phyloP scores from a whole-genome alignment of 2,888 invertebrate genomes.

The Lepidocyrtoides sp. region DNA sequence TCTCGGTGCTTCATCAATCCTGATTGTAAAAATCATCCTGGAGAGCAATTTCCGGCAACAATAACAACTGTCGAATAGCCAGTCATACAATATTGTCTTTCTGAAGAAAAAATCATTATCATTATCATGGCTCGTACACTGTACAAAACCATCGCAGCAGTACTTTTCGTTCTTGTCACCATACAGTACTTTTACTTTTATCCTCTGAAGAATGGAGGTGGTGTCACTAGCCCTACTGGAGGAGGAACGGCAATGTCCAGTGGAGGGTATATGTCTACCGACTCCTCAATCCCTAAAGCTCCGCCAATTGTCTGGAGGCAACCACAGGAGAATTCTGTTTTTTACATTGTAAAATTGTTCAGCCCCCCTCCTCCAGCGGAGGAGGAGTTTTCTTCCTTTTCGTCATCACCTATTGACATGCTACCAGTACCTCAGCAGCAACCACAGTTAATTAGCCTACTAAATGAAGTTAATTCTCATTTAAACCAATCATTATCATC shows the following conservation, averaged over 20 bases:
- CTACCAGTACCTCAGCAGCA: conserved; percentile 75
- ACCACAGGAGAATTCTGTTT: conserved; percentile 70
- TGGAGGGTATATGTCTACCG: not conserved
- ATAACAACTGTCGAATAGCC: not conserved
- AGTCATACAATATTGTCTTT: conserved; percentile 20
- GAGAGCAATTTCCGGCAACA: conserved; percentile 18
- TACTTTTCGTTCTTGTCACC: conserved; percentile 81
- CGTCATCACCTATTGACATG: conserved; percentile 44
- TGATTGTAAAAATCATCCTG: not conserved
- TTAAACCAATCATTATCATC: conserved; percentile 58
- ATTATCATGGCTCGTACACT: conserved; percentile 69
- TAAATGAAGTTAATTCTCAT: conserved; percentile 57
- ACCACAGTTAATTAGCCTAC: conserved; percentile 41
- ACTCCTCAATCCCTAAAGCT: not conserved
- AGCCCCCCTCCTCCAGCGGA: conserved; percentile 53
- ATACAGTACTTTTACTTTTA: conserved; percentile 84
- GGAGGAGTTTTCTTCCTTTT: conserved; percentile 27
- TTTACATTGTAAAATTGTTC: conserved; percentile 63
- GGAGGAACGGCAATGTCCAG: not conserved
- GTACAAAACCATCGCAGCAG: conserved; percentile 76
- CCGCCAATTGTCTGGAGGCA: conserved; percentile 39
- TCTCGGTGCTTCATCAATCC: conserved; percentile 63
- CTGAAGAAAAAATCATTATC: conserved; percentile 5
- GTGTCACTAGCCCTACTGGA: not conserved
- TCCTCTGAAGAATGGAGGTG: conserved; percentile 75